These are phyloP conservation scores for Parascotia fuliginaria DNA, from an alignment of 2,888 invertebrate species.

Conservation along the genomic window DNA sequence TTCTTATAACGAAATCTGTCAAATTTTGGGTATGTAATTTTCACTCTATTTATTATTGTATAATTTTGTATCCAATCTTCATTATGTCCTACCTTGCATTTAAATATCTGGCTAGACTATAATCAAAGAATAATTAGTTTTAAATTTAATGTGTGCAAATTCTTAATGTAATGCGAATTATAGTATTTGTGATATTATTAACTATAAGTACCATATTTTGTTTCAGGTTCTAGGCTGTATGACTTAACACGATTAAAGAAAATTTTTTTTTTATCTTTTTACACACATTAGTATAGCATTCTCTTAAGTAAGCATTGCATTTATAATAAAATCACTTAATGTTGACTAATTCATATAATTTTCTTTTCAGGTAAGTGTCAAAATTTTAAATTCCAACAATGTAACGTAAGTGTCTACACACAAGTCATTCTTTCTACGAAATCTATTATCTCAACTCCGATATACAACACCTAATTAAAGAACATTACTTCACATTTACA, in stretches of 20 bases:
- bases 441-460: too few species aligned
- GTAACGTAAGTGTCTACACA: background rate
- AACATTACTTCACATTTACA: background rate
- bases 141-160: too few species aligned
- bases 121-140: too few species aligned
- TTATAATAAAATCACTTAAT: background rate
- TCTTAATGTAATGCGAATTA: too few species aligned
- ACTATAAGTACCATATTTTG: too few species aligned
- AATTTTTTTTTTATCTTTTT: too few species aligned
- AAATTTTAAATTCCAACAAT: background rate
- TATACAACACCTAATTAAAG: background rate
- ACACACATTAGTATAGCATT: too few species aligned
- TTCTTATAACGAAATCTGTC: conserved; percentile 12
- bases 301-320: background rate
- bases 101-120: background rate
- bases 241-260: too few species aligned
- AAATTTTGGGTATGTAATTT: conserved; percentile 4
- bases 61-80: too few species aligned
- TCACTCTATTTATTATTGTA: background rate
- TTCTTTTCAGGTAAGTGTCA: conserved; percentile 39
- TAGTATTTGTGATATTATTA: too few species aligned
- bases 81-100: background rate
- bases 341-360: background rate
- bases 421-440: background rate
- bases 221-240: too few species aligned